phyloP scores from a whole-genome alignment of 2,797 vertebrate species.

The Antrozous pallidus region DNA sequence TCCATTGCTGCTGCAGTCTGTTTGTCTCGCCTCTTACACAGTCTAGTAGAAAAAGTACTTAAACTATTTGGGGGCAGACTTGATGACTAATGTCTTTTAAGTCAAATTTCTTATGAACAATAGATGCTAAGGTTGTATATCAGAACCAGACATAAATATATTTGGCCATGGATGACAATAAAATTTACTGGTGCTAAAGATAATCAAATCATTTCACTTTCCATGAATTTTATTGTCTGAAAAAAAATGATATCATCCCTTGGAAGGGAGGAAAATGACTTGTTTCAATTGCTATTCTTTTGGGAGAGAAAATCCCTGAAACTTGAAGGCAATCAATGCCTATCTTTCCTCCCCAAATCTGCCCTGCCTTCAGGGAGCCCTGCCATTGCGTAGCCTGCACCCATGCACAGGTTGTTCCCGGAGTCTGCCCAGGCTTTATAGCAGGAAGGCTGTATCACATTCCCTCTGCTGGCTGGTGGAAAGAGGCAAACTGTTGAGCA shows the following conservation, averaged over 20 bases:
- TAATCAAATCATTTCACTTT: conserved; percentile 63
- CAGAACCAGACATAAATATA: conserved; percentile 54
- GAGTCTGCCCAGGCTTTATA: neutral
- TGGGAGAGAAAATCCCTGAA: conserved; percentile 39
- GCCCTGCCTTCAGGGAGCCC: neutral
- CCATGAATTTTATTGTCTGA: conserved; percentile 56
- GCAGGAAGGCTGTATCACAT: neutral
- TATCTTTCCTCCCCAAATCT: neutral
- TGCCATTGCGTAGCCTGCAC: no score
- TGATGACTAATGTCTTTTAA: conserved; percentile 49
- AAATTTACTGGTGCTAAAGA: conserved; percentile 62
- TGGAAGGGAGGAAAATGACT: neutral
- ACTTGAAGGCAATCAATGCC: neutral
- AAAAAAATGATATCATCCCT: conserved; percentile 36
- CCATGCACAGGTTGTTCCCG: neutral
- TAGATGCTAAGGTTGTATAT: conserved; percentile 39
- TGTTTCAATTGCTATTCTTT: neutral
- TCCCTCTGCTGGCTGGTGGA: conserved; percentile 52
- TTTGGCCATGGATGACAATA: conserved; percentile 51
- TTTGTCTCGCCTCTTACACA: neutral
- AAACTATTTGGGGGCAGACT: neutral
- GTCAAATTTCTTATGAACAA: conserved; percentile 54
- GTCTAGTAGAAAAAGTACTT: conserved; percentile 13
- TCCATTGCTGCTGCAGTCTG: neutral
- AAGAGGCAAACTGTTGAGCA: conserved; percentile 76